Base-by-base conservation (phyloP, 2,797 vertebrate genomes). In the Eidolon dupreanum region DNA sequence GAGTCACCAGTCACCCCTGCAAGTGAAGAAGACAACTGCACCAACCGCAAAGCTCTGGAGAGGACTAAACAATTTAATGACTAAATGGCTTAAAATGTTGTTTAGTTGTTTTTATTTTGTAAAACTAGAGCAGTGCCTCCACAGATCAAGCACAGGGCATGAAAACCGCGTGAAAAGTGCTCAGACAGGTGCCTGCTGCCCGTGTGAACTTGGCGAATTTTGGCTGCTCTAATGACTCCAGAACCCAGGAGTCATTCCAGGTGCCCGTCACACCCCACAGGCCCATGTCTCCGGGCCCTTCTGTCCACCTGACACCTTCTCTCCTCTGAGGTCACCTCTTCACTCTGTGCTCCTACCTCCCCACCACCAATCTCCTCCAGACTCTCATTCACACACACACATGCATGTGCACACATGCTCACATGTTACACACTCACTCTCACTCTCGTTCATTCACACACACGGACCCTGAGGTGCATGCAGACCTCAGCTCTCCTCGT, bases 21-120 rank as follows among this genome's bases (percentile, higher is more conserved):
- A 4, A 6, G 8, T 1, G 10, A 51, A 28, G 19, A 36, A 28
- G 19, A 36, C 26, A 0, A 46, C 1, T 0, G 57, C 9, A 5
- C 49, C 3, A 0, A 17, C n/a, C 5, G n/a, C 20, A 10, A 33
- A 26, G 24, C n/a, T 53, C 46, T 26, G 31, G 19, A 36, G 70
- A 15, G 63, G 61, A 61, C 15, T 36, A 10, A 31, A 22, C 15
- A 36, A 36, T 33, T 28, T 66, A 11, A 8, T 11, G 10, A 49
- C 26, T 28, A 49, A 33, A 57, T 55, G 70, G 57, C 28, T 55
- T 16, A 33, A 59, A 82, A 17, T 31, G 17, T 24, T 63, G 20
- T 8, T 66, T 17, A 0, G 16, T 28, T 41, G 59, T 8, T 36
- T 63, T 24, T 41, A 1, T 53, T 84, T 41, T 26, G 49, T 26